Base-by-base conservation (phyloP, 2,888 invertebrate genomes). In the Noctua comes region DNA sequence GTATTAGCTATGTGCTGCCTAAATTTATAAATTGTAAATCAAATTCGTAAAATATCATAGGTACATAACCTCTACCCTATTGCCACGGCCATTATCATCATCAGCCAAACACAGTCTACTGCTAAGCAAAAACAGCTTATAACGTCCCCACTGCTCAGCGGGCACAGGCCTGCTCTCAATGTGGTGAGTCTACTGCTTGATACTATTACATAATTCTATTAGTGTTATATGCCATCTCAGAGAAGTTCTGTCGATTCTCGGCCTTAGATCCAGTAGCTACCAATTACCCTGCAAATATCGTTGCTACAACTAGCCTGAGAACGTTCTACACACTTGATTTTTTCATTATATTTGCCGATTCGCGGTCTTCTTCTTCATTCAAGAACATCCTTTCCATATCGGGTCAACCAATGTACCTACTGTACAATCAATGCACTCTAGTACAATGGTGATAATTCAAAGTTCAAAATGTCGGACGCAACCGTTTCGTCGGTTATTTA, bases 401-500 rank as follows among this genome's bases (percentile, higher is more conserved):
- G 36, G 43, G 48, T 54, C 31, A 40, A 69, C 16, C n/a, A 59
- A 21, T 6, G 40, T n/a, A 48, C 36, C 36, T 36, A 36, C 1
- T 57, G 24, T 68, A 18, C 43, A 43, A 43, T 43, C 43, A 43
- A 43, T 43, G n/a, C 77, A 82, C 81, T 46, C 24, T 66, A 21
- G 24, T 79, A 80, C 83, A 85, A 79, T 80, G 48, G 69, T 65
- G 68, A 77, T 83, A 76, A 84, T 84, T 81, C 86, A 78, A 88
- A 86, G 73, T 78, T 76, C 68, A 80, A 79, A 78, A 80, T 68
- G 77, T 73, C 74, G 27, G 65, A 66, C 74, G 74, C 59, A 73
- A 82, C 81, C 64, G 79, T 82, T 80, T 73, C 82, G 68, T 73
- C 69, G 78, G 88, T 88, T 88, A 76, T 85, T 89, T 87, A 81